Evolutionary conservation across 2,113 vertebrate species (phyloP).

Genomic region (Archocentrus centrarchus): DNA sequence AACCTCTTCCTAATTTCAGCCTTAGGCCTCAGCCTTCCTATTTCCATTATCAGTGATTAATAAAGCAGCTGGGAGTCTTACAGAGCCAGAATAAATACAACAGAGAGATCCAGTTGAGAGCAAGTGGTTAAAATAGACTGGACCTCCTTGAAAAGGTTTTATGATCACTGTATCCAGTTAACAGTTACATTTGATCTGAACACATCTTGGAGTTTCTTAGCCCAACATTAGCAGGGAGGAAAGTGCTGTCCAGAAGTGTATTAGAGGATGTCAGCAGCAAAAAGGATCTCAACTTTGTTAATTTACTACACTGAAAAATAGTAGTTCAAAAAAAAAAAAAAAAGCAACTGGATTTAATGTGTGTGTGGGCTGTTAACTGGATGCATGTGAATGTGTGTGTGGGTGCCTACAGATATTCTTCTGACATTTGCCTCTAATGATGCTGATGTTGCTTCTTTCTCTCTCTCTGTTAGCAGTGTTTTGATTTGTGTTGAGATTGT

Average conservation of each 20-base stretch:
- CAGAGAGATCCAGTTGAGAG: not conserved
- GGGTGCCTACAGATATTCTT: constrained; percentile 1
- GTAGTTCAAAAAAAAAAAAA: not conserved
- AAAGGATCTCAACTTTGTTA: not conserved
- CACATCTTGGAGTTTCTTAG: not conserved
- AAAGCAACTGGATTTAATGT: not conserved
- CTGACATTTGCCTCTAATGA: constrained; percentile 22
- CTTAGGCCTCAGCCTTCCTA: too few relatives aligned
- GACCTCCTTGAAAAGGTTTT: too few relatives aligned
- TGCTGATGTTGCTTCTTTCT: not conserved
- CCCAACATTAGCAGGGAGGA: not conserved
- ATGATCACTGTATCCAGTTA: too few relatives aligned
- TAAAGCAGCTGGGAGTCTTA: not conserved
- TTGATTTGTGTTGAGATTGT: not conserved
- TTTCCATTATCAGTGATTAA: not conserved
- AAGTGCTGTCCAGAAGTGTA: not conserved
- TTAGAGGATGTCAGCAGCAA: not conserved
- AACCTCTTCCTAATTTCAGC: not conserved
- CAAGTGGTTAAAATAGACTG: too few relatives aligned
- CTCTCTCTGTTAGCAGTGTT: not conserved
- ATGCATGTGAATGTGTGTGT: not conserved
- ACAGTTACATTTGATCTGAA: not conserved
- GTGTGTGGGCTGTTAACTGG: not conserved
- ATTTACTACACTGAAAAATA: not conserved
- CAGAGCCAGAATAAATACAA: not conserved